Evolutionary conservation across 1,140 invertebrate species (phyloP).

Genomic region (Zophobas morio): DNA sequence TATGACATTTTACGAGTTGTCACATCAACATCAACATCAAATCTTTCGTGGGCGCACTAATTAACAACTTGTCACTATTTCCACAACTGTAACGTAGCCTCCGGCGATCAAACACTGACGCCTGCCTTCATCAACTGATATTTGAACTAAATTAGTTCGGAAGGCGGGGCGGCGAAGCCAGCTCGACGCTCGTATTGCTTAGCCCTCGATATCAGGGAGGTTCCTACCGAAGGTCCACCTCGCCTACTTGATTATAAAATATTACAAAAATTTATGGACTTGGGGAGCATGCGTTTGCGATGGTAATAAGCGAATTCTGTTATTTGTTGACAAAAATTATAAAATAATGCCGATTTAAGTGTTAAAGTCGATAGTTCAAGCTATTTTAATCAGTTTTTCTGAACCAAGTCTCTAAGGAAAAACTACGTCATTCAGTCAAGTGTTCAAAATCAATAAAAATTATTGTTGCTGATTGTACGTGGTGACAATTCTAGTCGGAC

Average conservation of each 20-base stretch:
- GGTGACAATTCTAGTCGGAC: too few species aligned
- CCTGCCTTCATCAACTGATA: constrained; percentile 39
- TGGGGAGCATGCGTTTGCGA: too few species aligned
- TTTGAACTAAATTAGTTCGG: constrained; percentile 50
- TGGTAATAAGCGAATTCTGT: too few species aligned
- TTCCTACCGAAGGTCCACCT: constrained; percentile 11
- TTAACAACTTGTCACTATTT: constrained; percentile 25
- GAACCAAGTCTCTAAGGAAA: too few species aligned
- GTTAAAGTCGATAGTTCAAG: too few species aligned
- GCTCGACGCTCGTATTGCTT: constrained; percentile 34
- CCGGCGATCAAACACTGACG: constrained; percentile 50
- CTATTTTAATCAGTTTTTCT: too few species aligned
- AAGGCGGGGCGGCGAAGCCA: constrained; percentile 50
- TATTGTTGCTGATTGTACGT: too few species aligned
- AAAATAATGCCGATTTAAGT: too few species aligned
- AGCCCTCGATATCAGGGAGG: constrained; percentile 33
- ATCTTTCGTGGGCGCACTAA: constrained; percentile 21
- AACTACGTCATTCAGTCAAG: too few species aligned
- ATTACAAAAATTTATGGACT: constrained; percentile 15
- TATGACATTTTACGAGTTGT: constrained; percentile 53
- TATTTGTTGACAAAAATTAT: too few species aligned
- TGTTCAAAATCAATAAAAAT: too few species aligned
- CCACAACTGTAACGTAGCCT: constrained; percentile 13
- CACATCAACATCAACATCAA: constrained; percentile 11
- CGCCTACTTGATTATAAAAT: constrained; percentile 22